These are phyloP conservation scores for Aselliscus stoliczkanus DNA, from an alignment of 2,797 vertebrate species.

Conservation along the genomic window DNA sequence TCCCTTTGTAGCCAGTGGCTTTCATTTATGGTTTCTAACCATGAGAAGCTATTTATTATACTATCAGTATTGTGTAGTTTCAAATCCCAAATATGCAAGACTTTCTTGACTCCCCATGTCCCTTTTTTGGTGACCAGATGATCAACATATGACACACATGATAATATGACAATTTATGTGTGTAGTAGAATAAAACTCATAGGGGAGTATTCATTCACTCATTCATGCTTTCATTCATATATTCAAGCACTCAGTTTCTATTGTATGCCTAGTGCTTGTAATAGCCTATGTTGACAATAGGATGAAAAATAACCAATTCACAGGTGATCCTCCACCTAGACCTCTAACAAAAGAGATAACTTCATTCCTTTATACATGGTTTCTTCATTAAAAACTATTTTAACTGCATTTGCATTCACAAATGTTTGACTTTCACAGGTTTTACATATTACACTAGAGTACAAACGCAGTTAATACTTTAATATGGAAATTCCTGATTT, in stretches of 20 bases:
- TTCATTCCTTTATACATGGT: background rate
- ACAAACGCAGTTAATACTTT: background rate
- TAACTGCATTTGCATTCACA: background rate
- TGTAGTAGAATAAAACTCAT: background rate
- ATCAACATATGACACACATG: background rate
- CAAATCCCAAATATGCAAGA: background rate
- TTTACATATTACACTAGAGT: conserved; percentile 1
- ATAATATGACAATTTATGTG: background rate
- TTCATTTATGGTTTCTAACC: background rate
- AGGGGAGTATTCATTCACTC: background rate
- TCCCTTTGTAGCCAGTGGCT: background rate
- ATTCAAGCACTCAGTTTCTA: background rate
- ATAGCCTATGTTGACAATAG: background rate
- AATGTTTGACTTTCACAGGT: background rate
- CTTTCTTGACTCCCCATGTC: background rate
- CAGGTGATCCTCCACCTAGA: background rate
- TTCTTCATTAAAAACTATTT: background rate
- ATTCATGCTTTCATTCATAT: background rate
- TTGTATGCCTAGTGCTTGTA: background rate
- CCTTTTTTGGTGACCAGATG: background rate
- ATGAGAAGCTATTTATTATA: background rate
- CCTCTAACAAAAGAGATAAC: background rate
- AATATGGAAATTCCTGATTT: background rate
- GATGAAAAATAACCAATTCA: background rate
- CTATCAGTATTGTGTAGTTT: background rate